phyloP scores from a whole-genome alignment of 2,113 vertebrate genomes.

The Alectura lathami region DNA sequence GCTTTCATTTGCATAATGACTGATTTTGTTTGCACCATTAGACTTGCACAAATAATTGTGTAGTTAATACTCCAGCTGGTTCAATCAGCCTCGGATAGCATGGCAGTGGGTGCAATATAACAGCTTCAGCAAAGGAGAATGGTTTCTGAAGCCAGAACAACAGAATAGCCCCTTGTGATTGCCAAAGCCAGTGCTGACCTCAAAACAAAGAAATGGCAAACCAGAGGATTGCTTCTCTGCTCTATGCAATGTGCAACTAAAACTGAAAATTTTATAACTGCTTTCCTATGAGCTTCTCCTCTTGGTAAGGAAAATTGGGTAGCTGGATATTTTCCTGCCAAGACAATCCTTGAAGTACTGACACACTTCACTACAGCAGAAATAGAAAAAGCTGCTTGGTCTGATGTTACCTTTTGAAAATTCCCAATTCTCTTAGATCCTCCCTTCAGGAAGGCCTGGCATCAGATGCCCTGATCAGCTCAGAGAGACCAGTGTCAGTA shows the following conservation, averaged over 20 bases:
- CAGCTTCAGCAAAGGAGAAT: not conserved
- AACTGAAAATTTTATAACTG: not conserved
- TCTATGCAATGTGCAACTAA: rapidly evolving
- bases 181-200: not conserved
- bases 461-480: not conserved
- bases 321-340: not conserved
- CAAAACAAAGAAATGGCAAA: not conserved
- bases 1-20: not conserved
- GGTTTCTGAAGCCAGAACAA: not conserved
- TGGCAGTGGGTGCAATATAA: rapidly evolving
- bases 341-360: not conserved
- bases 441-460: not conserved
- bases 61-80: not conserved
- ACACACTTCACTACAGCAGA: not conserved
- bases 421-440: no score
- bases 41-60: not conserved
- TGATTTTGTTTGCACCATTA: not conserved
- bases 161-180: not conserved
- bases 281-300: not conserved
- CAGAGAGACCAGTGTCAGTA: not conserved
- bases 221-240: not conserved
- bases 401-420: not conserved
- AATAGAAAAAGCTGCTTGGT: not conserved
- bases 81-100: not conserved
- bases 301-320: not conserved